Evolutionary conservation across 92 coral and sea anemone species (phyloP), one percentile per base, ranked within the genome.

Genomic region (Blastomussa wellsi): DNA sequence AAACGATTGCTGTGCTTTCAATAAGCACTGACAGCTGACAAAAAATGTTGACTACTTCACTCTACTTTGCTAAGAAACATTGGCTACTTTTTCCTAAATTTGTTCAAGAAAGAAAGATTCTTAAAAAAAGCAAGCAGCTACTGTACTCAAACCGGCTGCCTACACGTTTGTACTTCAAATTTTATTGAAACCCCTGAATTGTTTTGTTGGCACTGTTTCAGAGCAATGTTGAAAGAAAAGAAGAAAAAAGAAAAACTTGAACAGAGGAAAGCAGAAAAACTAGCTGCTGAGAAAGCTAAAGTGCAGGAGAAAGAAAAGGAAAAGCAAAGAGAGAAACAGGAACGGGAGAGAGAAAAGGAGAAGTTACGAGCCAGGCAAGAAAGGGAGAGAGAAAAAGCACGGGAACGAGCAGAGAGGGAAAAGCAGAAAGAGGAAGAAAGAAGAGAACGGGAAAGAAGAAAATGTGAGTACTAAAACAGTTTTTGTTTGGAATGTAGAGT

Each of bases 211-310:
- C 48, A 4, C 35, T 68, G 39, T 41, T 82, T 71, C 80, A 94
- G 98, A 72, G 95, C 93, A 75, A 88, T 89, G 88, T 74, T 94
- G 49, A 94, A 94, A 65, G 95, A 94, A 69, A 94, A 87, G 80
- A 94, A 94, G 77, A 92, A 94, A 19, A 88, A 94, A 85, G 98
- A 94, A 67, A 94, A 94, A 80, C 89, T 94, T 26, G 95, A 92
- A 47, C 98, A 92, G 68, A 92, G 90, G 70, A 90, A 90, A 73
- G 93, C 93, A 2, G 92, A 89, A 52, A 89, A 84, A 35, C 84
- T 64, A 9, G 92, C 87, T 28, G 93, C 96, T 16, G 90, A 88
- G 64, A 90, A 91, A 44, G 90, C 87, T 57, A 87, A 73, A 74
- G 80, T 74, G 47, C 79, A 84, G 41, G 93, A 92, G 67, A 92